phyloP scores from a whole-genome alignment of 2,888 invertebrate genomes.

The Drosophila mimetica region DNA sequence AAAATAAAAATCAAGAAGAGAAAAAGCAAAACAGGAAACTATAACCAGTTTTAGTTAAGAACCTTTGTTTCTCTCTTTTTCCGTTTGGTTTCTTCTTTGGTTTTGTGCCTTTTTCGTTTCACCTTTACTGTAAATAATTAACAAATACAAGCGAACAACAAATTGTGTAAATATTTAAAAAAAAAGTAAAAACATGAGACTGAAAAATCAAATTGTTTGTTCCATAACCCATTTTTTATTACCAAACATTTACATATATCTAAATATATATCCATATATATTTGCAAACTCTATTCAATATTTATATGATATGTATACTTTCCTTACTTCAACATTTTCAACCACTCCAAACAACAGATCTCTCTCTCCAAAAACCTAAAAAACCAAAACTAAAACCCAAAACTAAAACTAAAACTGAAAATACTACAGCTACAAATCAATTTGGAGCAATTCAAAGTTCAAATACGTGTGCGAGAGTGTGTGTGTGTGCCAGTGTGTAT shows the following conservation, averaged over 20 bases:
- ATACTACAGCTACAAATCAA: conserved; percentile 50
- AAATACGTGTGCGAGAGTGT: conserved; percentile 37
- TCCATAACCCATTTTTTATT: conserved; percentile 52
- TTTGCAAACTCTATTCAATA: conserved; percentile 78
- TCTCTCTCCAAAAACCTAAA: conserved; percentile 30
- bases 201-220: conserved; percentile 63
- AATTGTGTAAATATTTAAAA: conserved; percentile 81
- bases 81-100: conserved; percentile 56
- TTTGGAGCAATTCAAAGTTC: conserved; percentile 50
- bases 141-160: conserved; percentile 42
- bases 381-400: conserved; percentile 44
- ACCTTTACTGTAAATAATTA: conserved; percentile 83
- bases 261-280: conserved; percentile 72
- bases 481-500: conserved; percentile 26
- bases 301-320: conserved; percentile 78
- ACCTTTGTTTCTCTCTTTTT: conserved; percentile 50
- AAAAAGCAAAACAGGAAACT: conserved; percentile 38
- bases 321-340: conserved; percentile 66
- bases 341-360: conserved; percentile 51
- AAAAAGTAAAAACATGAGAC: conserved; percentile 51
- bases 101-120: conserved; percentile 40
- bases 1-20: conserved; percentile 12
- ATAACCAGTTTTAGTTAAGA: conserved; percentile 60
- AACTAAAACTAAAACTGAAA: conserved; percentile 37
- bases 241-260: conserved; percentile 56